phyloP scores from a whole-genome alignment of 2,888 invertebrate species.

The Megastigmus dorsalis region DNA sequence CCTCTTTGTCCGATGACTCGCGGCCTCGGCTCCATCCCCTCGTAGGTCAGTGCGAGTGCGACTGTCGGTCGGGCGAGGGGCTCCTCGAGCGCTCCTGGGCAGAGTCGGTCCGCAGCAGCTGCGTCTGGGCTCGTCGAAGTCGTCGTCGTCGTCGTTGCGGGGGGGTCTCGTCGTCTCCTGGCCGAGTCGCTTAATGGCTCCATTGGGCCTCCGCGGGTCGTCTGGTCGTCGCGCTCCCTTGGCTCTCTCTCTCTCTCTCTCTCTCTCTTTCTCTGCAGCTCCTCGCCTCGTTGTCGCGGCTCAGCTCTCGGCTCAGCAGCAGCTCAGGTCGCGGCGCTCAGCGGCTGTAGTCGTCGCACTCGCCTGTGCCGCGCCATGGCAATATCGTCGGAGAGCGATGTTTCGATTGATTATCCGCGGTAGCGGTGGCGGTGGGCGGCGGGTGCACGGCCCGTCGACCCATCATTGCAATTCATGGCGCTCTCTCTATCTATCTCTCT shows the following conservation, averaged over 20 bases:
- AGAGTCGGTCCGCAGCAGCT: neutral
- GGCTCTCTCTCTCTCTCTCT: too few relatives aligned
- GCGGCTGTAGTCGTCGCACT: neutral
- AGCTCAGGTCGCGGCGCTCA: neutral
- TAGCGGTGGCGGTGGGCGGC: constrained; percentile 66
- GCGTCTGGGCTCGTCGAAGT: neutral
- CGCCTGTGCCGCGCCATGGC: constrained; percentile 22
- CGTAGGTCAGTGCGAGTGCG: too few relatives aligned
- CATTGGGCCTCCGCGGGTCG: neutral
- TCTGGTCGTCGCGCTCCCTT: too few relatives aligned
- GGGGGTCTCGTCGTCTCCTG: too few relatives aligned
- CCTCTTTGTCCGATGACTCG: constrained; percentile 4
- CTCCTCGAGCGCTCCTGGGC: neutral
- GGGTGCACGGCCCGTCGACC: constrained; percentile 70
- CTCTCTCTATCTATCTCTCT: constrained; percentile 22
- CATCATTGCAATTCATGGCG: constrained; percentile 74
- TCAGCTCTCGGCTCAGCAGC: too few relatives aligned
- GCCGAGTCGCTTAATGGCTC: constrained; percentile 14
- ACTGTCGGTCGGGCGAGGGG: neutral
- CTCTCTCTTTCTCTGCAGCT: too few relatives aligned
- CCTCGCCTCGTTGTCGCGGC: too few relatives aligned
- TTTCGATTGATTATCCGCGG: constrained; percentile 74
- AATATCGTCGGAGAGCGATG: constrained; percentile 62
- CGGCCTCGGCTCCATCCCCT: constrained; percentile 9
- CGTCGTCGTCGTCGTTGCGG: neutral